Evolutionary conservation across 1,140 invertebrate species (phyloP).

Genomic region (Mizuhopecten yessoensis): DNA sequence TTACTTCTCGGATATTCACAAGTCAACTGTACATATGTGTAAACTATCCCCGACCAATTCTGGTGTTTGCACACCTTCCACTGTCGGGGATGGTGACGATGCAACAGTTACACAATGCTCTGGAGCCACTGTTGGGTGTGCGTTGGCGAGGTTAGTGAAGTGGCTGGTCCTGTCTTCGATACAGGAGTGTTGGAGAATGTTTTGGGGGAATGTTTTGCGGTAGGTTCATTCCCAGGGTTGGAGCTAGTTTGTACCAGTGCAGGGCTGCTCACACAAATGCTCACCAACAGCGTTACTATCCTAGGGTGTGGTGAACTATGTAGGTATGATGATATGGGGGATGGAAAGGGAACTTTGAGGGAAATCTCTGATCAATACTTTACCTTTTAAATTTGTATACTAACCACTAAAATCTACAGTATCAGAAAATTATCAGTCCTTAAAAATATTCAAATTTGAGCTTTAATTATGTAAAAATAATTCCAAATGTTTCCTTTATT

Average conservation of each 20-base stretch:
- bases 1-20: slow-evolving; percentile 33
- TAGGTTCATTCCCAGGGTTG: not conserved
- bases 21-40: slow-evolving; percentile 38
- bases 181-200: not conserved
- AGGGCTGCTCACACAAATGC: not conserved
- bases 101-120: slow-evolving; percentile 13
- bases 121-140: not conserved
- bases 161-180: not conserved
- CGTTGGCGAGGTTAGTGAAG: not conserved
- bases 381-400: not conserved
- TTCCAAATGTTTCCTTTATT: too few relatives aligned
- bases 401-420: not conserved
- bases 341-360: not conserved
- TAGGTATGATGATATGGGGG: slow-evolving; percentile 23
- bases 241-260: not conserved
- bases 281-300: not conserved
- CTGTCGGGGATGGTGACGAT: not conserved
- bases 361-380: not conserved
- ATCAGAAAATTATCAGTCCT: too few relatives aligned
- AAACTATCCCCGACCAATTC: slow-evolving; percentile 38
- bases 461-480: not conserved
- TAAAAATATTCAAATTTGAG: too few relatives aligned
- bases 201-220: too few relatives aligned
- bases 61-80: slow-evolving; percentile 23
- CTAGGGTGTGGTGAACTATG: slow-evolving; percentile 19